Evolutionary conservation across 2,113 vertebrate genomes (phyloP), one percentile per base, ranked within the genome.

Genomic region (Paratilapia polleni): DNA sequence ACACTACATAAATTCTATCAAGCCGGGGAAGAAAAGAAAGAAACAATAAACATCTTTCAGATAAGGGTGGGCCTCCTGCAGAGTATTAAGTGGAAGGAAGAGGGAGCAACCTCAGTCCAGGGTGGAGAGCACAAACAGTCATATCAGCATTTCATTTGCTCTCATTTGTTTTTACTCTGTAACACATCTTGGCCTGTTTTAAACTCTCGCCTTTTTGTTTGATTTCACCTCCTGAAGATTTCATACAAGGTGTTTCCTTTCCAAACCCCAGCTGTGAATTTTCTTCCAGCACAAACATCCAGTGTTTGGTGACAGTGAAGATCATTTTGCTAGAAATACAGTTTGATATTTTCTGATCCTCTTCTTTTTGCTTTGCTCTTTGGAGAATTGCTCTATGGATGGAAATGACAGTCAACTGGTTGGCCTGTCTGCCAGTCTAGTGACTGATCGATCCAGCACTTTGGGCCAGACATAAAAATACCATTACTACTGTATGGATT

Each of bases 111-210:
- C 41, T 62, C 4, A 24, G 88, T 87, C 64, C 63, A 75, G 81
- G 66, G 64, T 20, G 47, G 31, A 58, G 54, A 82, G 81, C 56
- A n/a, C 82, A 78, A 88, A 93, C 68, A 86, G 83, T 78, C 64
- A 20, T 88, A 85, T 94, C 88, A 86, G 85, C 89, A 52, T 87
- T 91, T 83, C 73, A 80, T 91, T 91, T 68, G 63, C 84, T 83
- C 83, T 89, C 26, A 54, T 73, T 83, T 91, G 87, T 90, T 84
- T 85, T 93, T 73, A 47, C 84, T 82, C 64, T 66, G 34, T 76
- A 83, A 82, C 66, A 88, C 88, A 75, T 85, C 76, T 82, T 84
- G 87, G 79, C 81, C 84, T 14, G 64, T 84, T 92, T 82, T 80
- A 80, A 89, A 84, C 66, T 78, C 80, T 79, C 34, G 26, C 34